These are phyloP conservation scores for Cephus runcator DNA, from an alignment of 2,888 invertebrate species.

Conservation along the genomic window DNA sequence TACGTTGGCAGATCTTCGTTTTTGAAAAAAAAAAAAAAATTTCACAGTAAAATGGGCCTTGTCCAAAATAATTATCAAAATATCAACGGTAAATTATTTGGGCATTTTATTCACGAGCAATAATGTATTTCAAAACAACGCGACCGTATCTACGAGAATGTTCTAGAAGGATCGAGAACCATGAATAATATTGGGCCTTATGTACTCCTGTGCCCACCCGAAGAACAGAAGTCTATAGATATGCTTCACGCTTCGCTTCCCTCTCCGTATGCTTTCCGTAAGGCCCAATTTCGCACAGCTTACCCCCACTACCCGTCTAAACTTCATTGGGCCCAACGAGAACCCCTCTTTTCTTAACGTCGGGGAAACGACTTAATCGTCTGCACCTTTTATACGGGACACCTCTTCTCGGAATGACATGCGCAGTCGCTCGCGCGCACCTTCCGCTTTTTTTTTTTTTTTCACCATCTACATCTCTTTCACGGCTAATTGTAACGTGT, in stretches of 20 bases:
- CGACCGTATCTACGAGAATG: background rate
- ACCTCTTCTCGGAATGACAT: background rate
- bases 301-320: too few relatives aligned
- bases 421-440: background rate
- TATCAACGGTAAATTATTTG: background rate
- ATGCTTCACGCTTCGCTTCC: background rate
- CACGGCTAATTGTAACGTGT: background rate
- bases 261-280: background rate
- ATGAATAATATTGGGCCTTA: background rate
- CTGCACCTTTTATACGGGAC: background rate
- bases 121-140: background rate
- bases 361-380: background rate
- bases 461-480: background rate
- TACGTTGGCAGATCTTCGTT: too few relatives aligned
- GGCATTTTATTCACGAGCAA: background rate
- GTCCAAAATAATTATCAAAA: background rate
- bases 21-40: background rate
- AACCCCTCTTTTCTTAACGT: too few relatives aligned
- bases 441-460: background rate
- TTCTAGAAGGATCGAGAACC: background rate
- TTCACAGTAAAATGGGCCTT: background rate
- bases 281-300: background rate
- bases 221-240: background rate
- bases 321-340: background rate
- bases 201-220: background rate